These are phyloP conservation scores for Hymenochirus boettgeri DNA, from an alignment of 2,113 vertebrate genomes.

Conservation along the genomic window DNA sequence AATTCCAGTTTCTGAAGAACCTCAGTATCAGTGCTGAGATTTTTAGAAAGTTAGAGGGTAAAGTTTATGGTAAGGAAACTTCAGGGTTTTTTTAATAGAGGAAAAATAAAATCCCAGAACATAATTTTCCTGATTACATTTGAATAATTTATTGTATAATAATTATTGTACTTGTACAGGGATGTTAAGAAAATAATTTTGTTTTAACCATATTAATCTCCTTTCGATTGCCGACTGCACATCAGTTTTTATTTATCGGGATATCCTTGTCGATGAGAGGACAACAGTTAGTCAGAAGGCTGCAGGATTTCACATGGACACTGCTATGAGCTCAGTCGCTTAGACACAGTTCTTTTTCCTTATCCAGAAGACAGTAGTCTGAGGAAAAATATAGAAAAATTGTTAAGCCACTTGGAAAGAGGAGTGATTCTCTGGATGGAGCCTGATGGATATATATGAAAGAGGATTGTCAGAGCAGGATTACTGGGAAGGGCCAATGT, in stretches of 20 bases:
- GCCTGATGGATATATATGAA: conserved; percentile 84
- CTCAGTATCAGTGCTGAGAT: no score
- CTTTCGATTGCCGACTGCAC: conserved; percentile 77
- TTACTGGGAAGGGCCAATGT: conserved; percentile 90
- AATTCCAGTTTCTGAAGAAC: no score
- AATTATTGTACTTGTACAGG: background rate
- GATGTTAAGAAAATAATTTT: conserved; percentile 13
- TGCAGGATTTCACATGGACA: conserved; percentile 83
- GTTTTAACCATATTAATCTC: background rate
- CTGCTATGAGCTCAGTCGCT: conserved; percentile 66
- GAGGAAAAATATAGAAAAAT: conserved; percentile 80
- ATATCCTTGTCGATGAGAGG: conserved; percentile 79
- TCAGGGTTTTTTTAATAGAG: no score
- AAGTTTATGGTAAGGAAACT: no score
- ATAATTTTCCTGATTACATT: background rate
- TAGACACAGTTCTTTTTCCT: conserved; percentile 85
- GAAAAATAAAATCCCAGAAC: no score
- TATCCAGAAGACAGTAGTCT: conserved; percentile 80
- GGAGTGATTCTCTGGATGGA: conserved; percentile 90
- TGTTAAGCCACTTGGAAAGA: conserved; percentile 74
- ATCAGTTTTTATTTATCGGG: conserved; percentile 82
- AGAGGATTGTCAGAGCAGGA: conserved; percentile 84
- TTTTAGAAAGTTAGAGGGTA: no score
- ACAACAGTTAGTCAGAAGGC: conserved; percentile 86
- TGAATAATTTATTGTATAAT: background rate